Conservation (phyloP, 1,140 invertebrate species). For the Magallana angulata region DNA sequence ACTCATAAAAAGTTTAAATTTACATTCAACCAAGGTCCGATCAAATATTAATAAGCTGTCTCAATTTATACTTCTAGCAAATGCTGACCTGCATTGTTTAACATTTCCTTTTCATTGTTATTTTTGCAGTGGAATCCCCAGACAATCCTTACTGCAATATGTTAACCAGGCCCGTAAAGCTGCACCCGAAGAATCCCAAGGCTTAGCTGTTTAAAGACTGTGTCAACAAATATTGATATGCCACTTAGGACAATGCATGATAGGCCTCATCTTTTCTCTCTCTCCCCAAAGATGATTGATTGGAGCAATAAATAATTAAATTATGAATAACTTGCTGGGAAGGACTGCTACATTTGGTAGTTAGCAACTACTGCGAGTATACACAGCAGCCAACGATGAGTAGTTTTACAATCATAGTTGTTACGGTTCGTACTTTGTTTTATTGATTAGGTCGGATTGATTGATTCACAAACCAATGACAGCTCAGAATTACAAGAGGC, state of each 20-base stretch:
- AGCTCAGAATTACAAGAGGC: neutral
- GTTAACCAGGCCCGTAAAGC: neutral
- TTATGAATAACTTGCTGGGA: neutral
- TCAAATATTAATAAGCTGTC: constrained; percentile 25
- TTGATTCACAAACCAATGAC: constrained; percentile 1
- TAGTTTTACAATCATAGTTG: neutral
- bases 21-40: neutral
- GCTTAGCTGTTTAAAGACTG: neutral
- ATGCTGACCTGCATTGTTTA: neutral
- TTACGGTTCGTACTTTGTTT: neutral
- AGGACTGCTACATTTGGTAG: neutral
- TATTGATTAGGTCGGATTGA: neutral
- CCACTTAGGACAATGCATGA: neutral
- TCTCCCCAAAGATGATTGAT: neutral
- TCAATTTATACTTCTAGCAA: neutral
- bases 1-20: constrained; percentile 25
- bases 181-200: neutral
- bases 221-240: neutral
- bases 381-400: neutral
- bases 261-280: neutral
- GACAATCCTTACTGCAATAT: neutral
- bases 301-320: constrained; percentile 1
- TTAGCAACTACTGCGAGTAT: neutral
- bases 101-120: neutral
- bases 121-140: neutral